Percentiles rank a stretch among this genome's conserved stretches.
These are phyloP conservation scores for Unio delphinus DNA, from an alignment of 2,888 invertebrate genomes.

Conservation along the genomic window DNA sequence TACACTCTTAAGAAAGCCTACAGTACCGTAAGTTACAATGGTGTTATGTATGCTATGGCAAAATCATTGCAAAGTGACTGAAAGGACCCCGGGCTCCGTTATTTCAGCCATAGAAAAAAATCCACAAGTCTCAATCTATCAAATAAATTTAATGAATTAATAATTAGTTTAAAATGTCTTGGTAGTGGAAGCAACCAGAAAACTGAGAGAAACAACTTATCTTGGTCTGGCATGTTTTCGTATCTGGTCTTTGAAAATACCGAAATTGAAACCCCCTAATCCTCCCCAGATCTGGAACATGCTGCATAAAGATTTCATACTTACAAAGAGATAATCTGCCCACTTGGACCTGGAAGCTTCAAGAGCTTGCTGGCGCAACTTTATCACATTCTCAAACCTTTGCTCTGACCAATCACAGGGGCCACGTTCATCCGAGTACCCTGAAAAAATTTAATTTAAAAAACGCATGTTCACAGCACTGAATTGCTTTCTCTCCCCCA, in stretches of 20 bases:
- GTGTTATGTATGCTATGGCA: too few species aligned
- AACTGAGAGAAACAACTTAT: too few species aligned
- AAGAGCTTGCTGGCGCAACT: slow-evolving; percentile 83
- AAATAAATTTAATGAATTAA: too few species aligned
- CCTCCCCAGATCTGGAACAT: not conserved
- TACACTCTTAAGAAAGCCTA: too few species aligned
- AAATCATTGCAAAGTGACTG: too few species aligned
- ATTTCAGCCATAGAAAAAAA: too few species aligned
- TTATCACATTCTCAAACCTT: slow-evolving; percentile 85
- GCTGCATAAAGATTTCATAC: slow-evolving; percentile 55
- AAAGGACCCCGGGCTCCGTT: too few species aligned
- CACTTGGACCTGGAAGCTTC: slow-evolving; percentile 82
- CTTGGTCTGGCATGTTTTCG: not conserved
- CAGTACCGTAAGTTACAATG: too few species aligned
- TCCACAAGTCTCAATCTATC: too few species aligned
- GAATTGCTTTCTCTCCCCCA: too few species aligned
- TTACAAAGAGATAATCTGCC: slow-evolving; percentile 92
- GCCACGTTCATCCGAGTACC: slow-evolving; percentile 58
- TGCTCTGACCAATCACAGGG: slow-evolving; percentile 82
- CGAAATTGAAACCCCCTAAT: not conserved
- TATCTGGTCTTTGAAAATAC: not conserved
- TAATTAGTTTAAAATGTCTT: too few species aligned
- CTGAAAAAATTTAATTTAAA: slow-evolving; percentile 33
- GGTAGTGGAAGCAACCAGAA: too few species aligned
- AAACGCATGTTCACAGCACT: not conserved